Evolutionary conservation across 2,113 vertebrate species (phyloP).

Genomic region (Eretmochelys imbricata): DNA sequence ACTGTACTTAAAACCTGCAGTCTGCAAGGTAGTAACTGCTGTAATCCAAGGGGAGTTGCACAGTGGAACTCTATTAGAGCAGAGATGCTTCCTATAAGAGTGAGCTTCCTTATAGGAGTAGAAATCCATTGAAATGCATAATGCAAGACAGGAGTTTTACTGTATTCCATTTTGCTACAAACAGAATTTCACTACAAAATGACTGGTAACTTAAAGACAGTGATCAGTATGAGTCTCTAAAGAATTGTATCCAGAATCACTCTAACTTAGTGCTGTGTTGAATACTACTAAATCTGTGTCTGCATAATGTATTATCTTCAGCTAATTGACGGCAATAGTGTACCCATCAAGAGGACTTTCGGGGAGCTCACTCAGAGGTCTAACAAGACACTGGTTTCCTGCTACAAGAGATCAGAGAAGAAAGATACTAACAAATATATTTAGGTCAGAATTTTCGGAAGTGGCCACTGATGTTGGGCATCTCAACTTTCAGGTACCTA

Average conservation of each 20-base stretch:
- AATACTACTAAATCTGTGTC: not conserved
- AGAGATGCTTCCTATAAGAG: not conserved
- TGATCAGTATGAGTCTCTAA: not conserved
- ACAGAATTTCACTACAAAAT: not conserved
- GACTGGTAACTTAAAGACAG: not conserved
- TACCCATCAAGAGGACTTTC: not conserved
- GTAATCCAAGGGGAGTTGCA: not conserved
- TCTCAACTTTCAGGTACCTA: not conserved
- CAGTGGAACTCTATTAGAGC: not conserved
- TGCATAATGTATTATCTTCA: not conserved
- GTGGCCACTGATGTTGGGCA: not conserved
- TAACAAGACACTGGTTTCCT: not conserved
- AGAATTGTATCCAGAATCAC: not conserved
- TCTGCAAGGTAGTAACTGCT: not conserved
- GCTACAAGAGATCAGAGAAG: not conserved
- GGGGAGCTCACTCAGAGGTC: not conserved
- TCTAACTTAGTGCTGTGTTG: not conserved
- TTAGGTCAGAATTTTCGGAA: not conserved
- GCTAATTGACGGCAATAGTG: not conserved
- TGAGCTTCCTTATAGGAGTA: not conserved
- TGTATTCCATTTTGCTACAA: not conserved
- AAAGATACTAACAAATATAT: not conserved
- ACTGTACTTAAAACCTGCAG: not conserved
- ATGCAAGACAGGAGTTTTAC: not conserved
- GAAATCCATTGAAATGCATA: rapidly evolving